These are phyloP conservation scores for Smutsia gigantea DNA, from an alignment of 2,797 vertebrate species.

Conservation along the genomic window DNA sequence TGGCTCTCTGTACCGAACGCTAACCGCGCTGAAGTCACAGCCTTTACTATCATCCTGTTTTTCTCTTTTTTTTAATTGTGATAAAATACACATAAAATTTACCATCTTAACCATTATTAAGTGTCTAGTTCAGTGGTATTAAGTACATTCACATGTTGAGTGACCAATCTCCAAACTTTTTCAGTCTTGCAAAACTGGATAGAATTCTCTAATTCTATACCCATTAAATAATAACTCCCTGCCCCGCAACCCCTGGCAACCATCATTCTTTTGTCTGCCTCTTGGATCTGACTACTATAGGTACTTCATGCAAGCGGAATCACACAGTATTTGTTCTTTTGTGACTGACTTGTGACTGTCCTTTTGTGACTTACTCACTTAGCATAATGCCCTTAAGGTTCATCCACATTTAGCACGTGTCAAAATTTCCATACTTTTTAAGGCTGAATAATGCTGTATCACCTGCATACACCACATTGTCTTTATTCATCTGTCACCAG, in stretches of 20 bases:
- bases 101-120: not conserved
- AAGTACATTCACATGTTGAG: not conserved
- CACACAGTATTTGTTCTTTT: not conserved
- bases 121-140: too few species aligned
- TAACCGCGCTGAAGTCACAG: not conserved
- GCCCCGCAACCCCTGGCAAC: accelerated
- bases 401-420: too few species aligned
- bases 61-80: not conserved
- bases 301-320: not conserved
- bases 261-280: not conserved
- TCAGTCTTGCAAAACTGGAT: not conserved
- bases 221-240: not conserved
- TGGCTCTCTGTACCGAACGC: not conserved
- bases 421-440: not conserved
- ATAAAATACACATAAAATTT: not conserved
- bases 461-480: not conserved
- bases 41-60: not conserved
- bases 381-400: not conserved
- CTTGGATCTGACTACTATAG: not conserved
- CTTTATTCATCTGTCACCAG: not conserved
- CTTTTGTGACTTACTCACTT: not conserved
- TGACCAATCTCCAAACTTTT: not conserved
- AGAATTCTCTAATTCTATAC: not conserved
- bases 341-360: not conserved
- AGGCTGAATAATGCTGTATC: not conserved